Evolutionary conservation across 1,140 invertebrate species (phyloP).

Genomic region (Brachionus koreanus): DNA sequence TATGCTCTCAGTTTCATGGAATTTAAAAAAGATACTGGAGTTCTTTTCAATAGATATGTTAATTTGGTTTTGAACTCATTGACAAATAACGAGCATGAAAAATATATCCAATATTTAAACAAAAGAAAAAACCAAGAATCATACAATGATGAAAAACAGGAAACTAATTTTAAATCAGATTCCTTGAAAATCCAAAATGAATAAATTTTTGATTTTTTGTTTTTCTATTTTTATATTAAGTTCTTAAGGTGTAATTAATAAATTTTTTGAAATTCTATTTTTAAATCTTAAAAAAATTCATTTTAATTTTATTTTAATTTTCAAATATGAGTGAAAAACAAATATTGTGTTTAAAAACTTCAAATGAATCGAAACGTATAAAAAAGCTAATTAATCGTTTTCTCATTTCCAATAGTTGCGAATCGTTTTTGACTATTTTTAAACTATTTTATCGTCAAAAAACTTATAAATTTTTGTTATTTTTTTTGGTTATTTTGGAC

Average conservation of each 20-base stretch:
- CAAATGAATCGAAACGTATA: neutral
- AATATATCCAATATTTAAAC: neutral
- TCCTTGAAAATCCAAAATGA: neutral
- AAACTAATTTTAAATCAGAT: neutral
- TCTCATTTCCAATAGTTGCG: neutral
- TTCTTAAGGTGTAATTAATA: neutral
- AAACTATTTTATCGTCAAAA: neutral
- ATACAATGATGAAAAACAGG: neutral
- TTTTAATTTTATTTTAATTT: neutral
- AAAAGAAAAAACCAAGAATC: slow-evolving; percentile 5
- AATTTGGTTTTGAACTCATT: slow-evolving; percentile 19
- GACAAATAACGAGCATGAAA: slow-evolving; percentile 39
- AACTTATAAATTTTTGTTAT: neutral
- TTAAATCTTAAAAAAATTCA: neutral
- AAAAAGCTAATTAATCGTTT: neutral
- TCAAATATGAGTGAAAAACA: neutral
- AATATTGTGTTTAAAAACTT: neutral
- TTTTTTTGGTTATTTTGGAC: neutral
- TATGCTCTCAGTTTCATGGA: slow-evolving; percentile 70
- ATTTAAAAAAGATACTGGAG: slow-evolving; percentile 16
- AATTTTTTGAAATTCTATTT: neutral
- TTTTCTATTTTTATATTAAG: neutral
- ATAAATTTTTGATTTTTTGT: neutral
- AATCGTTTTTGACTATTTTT: neutral
- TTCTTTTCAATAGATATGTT: slow-evolving; percentile 26